These are phyloP conservation scores for Axis porcinus DNA, from an alignment of 2,113 vertebrate genomes.

Conservation along the genomic window DNA sequence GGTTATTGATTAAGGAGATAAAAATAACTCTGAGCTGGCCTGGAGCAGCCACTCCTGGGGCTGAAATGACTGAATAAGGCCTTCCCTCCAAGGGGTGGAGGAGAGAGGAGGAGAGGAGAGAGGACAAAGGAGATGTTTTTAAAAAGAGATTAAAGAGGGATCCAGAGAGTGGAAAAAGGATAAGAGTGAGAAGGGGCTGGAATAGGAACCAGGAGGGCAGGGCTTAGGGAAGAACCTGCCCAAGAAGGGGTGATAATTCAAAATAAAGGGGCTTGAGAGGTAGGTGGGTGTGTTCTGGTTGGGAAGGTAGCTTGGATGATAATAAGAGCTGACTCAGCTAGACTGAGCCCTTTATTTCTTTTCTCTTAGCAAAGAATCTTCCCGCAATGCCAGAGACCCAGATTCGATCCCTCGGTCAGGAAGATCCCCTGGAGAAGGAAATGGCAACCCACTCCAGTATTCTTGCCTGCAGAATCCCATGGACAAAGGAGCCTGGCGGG, in stretches of 20 bases:
- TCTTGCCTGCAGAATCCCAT: not conserved
- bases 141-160: not conserved
- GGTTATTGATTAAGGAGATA: slow-evolving; percentile 45
- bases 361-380: not conserved
- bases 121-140: not conserved
- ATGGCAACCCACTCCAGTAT: not conserved
- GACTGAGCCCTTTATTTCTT: not conserved
- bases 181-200: not conserved
- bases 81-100: not conserved
- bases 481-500: not conserved
- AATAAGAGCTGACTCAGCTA: not conserved
- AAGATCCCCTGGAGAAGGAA: not conserved
- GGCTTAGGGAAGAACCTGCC: not conserved
- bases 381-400: not conserved
- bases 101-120: not conserved
- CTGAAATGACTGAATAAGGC: slow-evolving; percentile 11
- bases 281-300: not conserved
- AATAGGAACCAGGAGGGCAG: not conserved
- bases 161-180: not conserved
- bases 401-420: not conserved
- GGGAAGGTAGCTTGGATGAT: not conserved
- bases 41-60: not conserved
- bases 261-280: not conserved
- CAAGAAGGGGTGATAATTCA: not conserved
- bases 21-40: slow-evolving; percentile 42